Percentiles rank a stretch among this genome's conserved stretches.
phyloP scores from a whole-genome alignment of 2,888 invertebrate species.

The Heliconius erato region DNA sequence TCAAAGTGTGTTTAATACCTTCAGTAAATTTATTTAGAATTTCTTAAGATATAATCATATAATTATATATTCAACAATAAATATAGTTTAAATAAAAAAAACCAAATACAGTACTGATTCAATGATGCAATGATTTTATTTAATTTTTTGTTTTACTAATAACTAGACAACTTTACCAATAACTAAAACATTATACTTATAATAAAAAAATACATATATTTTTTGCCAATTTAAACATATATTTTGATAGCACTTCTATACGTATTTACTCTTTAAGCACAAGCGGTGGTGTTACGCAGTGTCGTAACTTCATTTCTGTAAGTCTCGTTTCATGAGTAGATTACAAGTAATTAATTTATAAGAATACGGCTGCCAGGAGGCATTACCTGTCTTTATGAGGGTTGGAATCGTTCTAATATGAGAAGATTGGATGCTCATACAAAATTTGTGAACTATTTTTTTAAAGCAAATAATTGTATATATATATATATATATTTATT shows the following conservation, averaged over 20 bases:
- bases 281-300: conserved; percentile 60
- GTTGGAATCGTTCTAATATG: conserved; percentile 54
- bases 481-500: not conserved
- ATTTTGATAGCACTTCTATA: conserved; percentile 46
- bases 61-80: not conserved
- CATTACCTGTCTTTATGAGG: conserved; percentile 72
- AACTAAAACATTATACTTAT: too few species aligned
- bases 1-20: not conserved
- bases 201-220: not conserved
- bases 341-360: conserved; percentile 87
- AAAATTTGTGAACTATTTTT: conserved; percentile 2
- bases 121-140: not conserved
- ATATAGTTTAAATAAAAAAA: not conserved
- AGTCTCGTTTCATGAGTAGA: conserved; percentile 84
- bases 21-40: not conserved
- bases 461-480: not conserved
- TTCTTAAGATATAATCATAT: not conserved
- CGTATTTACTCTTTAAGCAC: conserved; percentile 38
- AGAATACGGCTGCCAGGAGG: conserved; percentile 81
- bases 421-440: conserved; percentile 22
- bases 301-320: conserved; percentile 84
- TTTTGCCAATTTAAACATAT: not conserved
- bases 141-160: not conserved
- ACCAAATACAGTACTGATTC: not conserved
- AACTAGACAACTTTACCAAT: not conserved